Conservation (phyloP, 1,140 invertebrate species). For the Leptopilina clavipes region DNA sequence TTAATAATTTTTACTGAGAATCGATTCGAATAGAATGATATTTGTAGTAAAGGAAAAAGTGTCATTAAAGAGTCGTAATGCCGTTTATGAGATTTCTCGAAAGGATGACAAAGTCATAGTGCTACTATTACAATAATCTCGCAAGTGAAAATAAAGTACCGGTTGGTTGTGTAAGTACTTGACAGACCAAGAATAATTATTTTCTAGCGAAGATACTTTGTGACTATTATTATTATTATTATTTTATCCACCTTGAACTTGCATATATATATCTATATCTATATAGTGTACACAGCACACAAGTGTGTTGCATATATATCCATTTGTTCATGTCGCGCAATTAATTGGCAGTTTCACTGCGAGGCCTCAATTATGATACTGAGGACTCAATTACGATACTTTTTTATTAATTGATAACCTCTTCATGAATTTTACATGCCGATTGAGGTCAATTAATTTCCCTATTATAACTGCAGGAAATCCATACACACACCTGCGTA, state of each 20-base stretch:
- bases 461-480: no score
- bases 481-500: no score
- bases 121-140: conserved; percentile 8
- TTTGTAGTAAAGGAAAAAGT: neutral
- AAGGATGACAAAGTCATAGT: conserved; percentile 13
- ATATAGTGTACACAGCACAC: neutral
- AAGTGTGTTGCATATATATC: neutral
- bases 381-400: conserved; percentile 8
- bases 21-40: neutral
- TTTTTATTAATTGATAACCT: neutral
- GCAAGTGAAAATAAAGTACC: conserved; percentile 19
- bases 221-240: neutral
- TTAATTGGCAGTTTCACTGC: conserved; percentile 18
- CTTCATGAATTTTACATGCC: neutral
- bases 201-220: neutral
- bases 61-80: conserved; percentile 6
- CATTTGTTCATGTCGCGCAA: conserved; percentile 4
- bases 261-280: neutral
- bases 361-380: conserved; percentile 17
- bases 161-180: neutral
- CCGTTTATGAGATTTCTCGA: conserved; percentile 23
- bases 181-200: conserved; percentile 14
- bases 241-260: conserved; percentile 17
- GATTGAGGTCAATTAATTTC: conserved; percentile 5
- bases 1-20: conserved; percentile 8